A percentile compares a stretch with the other conserved stretches of the same genome.
phyloP scores from a whole-genome alignment of 1,140 invertebrate species.

The Drosophila repletoides region DNA sequence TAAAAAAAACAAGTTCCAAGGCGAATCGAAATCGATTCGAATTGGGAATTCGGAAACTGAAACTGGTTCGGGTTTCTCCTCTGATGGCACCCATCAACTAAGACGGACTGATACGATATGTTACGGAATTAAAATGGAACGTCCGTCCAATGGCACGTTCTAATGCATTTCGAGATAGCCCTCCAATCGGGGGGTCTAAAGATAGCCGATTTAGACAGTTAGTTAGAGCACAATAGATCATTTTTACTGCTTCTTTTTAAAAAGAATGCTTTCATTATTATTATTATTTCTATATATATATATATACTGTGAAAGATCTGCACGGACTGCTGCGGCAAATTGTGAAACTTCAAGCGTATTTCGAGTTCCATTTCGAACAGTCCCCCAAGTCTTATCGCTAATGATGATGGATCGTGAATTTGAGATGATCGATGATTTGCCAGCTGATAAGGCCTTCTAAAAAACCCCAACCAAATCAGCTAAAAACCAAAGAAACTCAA shows the following conservation, averaged over 20 bases:
- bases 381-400: constrained; percentile 54
- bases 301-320: background rate
- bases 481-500: constrained; percentile 2
- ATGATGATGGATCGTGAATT: constrained; percentile 80
- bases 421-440: constrained; percentile 79
- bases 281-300: background rate
- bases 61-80: background rate
- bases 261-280: background rate
- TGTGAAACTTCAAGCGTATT: constrained; percentile 49
- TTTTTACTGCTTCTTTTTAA: background rate
- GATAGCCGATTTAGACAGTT: constrained; percentile 8
- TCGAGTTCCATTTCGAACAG: constrained; percentile 10
- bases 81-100: constrained; percentile 8
- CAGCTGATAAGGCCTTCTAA: constrained; percentile 36
- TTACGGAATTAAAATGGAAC: background rate
- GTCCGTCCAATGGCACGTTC: background rate
- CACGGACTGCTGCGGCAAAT: constrained; percentile 35
- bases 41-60: constrained; percentile 1
- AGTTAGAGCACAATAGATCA: constrained; percentile 16
- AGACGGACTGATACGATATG: background rate
- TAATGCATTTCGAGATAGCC: constrained; percentile 11
- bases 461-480: background rate
- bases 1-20: constrained; percentile 38
- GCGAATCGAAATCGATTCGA: constrained; percentile 20
- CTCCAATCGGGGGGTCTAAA: background rate